A percentile compares a stretch with the other conserved stretches of the same genome.
These are phyloP conservation scores for Platyrinchus mystaceus DNA, from an alignment of 2,797 vertebrate genomes.

Conservation along the genomic window DNA sequence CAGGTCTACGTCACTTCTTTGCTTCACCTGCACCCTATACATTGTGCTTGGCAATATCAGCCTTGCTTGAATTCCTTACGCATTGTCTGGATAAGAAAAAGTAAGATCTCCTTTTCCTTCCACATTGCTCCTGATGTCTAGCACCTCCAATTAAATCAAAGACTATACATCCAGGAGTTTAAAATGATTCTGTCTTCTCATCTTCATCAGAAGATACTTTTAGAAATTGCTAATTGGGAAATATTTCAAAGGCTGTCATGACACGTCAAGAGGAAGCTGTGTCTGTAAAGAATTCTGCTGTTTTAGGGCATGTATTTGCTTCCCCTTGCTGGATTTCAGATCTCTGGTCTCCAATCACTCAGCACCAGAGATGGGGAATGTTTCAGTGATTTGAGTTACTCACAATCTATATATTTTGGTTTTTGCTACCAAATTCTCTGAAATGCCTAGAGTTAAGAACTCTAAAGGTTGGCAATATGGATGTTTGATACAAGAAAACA, in stretches of 20 bases:
- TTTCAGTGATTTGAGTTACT: background rate
- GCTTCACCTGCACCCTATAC: background rate
- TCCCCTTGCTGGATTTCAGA: background rate
- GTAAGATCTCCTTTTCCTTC: background rate
- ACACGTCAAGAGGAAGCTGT: background rate
- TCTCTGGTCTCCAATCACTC: background rate
- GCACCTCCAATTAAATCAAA: background rate
- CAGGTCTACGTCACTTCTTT: background rate
- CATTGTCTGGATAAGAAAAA: background rate
- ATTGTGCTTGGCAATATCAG: background rate
- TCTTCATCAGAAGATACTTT: background rate
- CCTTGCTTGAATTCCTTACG: background rate
- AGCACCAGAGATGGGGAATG: background rate
- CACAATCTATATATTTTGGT: background rate
- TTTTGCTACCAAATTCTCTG: background rate
- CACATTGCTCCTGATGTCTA: background rate
- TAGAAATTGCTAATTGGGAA: background rate
- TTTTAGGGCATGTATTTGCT: background rate
- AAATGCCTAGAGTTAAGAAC: background rate
- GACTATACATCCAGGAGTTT: background rate
- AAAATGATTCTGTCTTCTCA: background rate
- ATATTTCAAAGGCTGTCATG: background rate
- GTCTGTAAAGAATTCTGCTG: background rate
- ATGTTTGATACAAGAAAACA: background rate
- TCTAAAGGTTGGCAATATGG: background rate